These are phyloP conservation scores for Cryptotermes secundus DNA, from an alignment of 1,140 invertebrate genomes.

Conservation along the genomic window DNA sequence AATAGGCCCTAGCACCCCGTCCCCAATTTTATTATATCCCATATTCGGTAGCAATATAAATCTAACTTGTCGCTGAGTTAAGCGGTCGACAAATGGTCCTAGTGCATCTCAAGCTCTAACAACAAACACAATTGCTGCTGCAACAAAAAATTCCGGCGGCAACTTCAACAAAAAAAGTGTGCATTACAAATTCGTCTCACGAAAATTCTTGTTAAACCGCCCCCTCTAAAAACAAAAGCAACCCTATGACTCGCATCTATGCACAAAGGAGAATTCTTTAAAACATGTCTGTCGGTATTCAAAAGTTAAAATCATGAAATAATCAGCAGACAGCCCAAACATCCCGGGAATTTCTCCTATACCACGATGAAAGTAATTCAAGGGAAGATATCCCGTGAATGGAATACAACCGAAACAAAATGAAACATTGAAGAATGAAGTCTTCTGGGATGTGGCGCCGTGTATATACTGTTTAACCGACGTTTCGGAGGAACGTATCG, in stretches of 20 bases:
- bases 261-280: neutral
- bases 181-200: neutral
- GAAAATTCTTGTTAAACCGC: neutral
- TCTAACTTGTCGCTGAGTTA: neutral
- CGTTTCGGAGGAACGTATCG: no score
- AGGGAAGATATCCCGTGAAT: neutral
- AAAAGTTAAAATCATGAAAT: neutral
- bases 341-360: neutral
- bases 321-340: neutral
- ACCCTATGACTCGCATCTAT: neutral
- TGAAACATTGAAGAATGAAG: no score
- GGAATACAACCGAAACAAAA: neutral
- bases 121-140: neutral
- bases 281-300: neutral
- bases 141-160: neutral
- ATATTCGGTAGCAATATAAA: constrained; percentile 12
- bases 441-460: no score
- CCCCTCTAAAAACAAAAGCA: neutral
- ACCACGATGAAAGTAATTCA: neutral
- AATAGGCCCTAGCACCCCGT: neutral
- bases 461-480: no score
- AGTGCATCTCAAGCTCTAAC: neutral
- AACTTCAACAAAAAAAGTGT: neutral
- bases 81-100: neutral
- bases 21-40: neutral